These are phyloP conservation scores for Chrysolina haemoptera DNA, from an alignment of 2,888 invertebrate species.

Conservation along the genomic window DNA sequence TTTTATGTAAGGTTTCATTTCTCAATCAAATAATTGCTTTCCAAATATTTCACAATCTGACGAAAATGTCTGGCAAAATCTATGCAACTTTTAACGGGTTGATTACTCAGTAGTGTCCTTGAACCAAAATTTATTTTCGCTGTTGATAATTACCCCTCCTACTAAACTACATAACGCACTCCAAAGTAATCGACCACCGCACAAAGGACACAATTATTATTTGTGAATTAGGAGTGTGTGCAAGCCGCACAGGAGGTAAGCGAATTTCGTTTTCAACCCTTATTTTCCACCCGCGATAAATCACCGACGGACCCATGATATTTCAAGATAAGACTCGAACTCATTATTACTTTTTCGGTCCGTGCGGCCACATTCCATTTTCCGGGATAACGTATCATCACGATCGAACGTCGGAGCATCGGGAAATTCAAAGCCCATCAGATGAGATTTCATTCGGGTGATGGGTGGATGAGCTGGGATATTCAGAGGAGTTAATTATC, in stretches of 20 bases:
- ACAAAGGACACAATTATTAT: conserved; percentile 40
- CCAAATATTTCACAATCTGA: too few relatives aligned
- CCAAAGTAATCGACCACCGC: not conserved
- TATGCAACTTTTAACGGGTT: too few relatives aligned
- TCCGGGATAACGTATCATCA: conserved; percentile 26
- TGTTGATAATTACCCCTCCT: not conserved
- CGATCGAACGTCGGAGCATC: conserved; percentile 11
- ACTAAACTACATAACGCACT: not conserved
- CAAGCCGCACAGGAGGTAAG: conserved; percentile 36
- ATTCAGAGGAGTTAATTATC: too few relatives aligned
- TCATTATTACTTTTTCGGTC: conserved; percentile 45
- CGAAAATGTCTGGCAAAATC: too few relatives aligned
- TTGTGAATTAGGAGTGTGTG: conserved; percentile 40
- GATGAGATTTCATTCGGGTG: not conserved
- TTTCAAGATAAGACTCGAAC: conserved; percentile 45
- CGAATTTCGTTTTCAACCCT: conserved; percentile 39
- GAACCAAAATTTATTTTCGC: not conserved
- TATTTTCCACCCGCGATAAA: conserved; percentile 33
- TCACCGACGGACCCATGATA: conserved; percentile 40
- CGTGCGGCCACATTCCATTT: conserved; percentile 34
- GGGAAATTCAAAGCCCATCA: not conserved
- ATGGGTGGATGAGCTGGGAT: not conserved
- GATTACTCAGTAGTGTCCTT: too few relatives aligned
- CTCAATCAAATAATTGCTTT: too few relatives aligned
- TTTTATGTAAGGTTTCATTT: too few relatives aligned